Base-by-base conservation (phyloP, 2,797 vertebrate genomes). In the Leuciscus waleckii region DNA sequence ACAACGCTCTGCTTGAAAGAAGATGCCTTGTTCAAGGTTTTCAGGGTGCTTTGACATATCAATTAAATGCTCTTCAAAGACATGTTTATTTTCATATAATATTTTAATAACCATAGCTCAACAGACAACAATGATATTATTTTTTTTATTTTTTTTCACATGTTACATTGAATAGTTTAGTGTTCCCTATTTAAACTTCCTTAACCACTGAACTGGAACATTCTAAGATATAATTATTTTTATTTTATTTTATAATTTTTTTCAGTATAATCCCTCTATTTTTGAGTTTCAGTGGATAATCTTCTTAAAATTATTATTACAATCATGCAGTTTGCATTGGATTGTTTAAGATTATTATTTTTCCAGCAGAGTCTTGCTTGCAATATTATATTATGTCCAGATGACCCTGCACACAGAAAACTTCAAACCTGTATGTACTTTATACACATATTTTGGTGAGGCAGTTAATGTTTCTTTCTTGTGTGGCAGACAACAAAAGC, bases 391-490 rank as follows among this genome's bases (percentile, higher is more conserved):
- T 70, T 56, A 23, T 68, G 29, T 70, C 46, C 23, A 56, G 17
- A 19, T 56, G 68, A 26, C 35, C 16, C 4, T 81, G 35, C 23
- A 26, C 32, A 41, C 58, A 29, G 26, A 63, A 65, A 65, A 11
- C 26, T 56, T 70, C 54, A 21, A 82, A 73, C 10, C 14, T 56
- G 37, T 17, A 58, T 41, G 54, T 58, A 37, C 23, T 67, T 3
- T 46, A 2, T 16, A 23, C 4, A n/a, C 8, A 16, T 63, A 39
- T 83, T 83, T 26, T 39, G 58, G 26, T 19, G 19, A 46, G 10
- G 41, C 26, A 49, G 41, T 65, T 67, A 39, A 26, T 65, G 29
- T 75, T 75, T 83, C 56, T 83, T 65, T 83, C 58, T 67, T 29
- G 23, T 54, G 43, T 49, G 43, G 43, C 2, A 4, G 58, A 54